Evolutionary conservation across 2,888 invertebrate species (phyloP).

Genomic region (Meganola albula): DNA sequence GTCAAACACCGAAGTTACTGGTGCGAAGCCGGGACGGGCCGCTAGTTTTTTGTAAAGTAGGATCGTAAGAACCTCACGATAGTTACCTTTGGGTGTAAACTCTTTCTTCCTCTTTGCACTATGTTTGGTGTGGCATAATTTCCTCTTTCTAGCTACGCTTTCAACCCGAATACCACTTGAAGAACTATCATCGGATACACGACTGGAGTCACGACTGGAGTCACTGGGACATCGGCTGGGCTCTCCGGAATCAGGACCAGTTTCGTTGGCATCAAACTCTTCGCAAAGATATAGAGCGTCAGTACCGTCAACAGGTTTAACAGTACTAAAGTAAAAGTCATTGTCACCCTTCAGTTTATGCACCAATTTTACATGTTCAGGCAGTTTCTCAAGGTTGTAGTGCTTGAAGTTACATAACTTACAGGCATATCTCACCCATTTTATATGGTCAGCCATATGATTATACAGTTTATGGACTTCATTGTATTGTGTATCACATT

Average conservation of each 20-base stretch:
- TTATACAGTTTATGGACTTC: conserved; percentile 71
- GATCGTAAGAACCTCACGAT: too few species aligned
- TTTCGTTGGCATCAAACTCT: conserved; percentile 43
- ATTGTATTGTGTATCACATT: conserved; percentile 69
- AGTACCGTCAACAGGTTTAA: conserved; percentile 59
- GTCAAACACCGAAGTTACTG: too few species aligned
- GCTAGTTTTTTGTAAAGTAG: too few species aligned
- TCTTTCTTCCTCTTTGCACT: conserved; percentile 48
- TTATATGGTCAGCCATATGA: conserved; percentile 82
- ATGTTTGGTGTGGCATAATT: conserved; percentile 40
- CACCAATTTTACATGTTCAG: conserved; percentile 80
- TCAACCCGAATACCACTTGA: conserved; percentile 54
- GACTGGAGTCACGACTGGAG: conserved; percentile 62
- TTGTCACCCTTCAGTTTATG: conserved; percentile 79
- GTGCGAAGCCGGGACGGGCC: too few species aligned
- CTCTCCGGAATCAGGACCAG: conserved; percentile 54
- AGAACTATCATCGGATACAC: conserved; percentile 66
- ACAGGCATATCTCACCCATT: conserved; percentile 86
- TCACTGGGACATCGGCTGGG: conserved; percentile 68
- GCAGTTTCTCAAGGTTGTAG: conserved; percentile 80
- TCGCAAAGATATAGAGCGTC: conserved; percentile 58
- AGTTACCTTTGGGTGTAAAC: conserved; percentile 37
- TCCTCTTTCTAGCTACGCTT: conserved; percentile 50
- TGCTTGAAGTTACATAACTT: conserved; percentile 84
- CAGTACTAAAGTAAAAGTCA: conserved; percentile 69